Conservation (phyloP, 2,113 vertebrate species). For the Micronycteris hirsuta region DNA sequence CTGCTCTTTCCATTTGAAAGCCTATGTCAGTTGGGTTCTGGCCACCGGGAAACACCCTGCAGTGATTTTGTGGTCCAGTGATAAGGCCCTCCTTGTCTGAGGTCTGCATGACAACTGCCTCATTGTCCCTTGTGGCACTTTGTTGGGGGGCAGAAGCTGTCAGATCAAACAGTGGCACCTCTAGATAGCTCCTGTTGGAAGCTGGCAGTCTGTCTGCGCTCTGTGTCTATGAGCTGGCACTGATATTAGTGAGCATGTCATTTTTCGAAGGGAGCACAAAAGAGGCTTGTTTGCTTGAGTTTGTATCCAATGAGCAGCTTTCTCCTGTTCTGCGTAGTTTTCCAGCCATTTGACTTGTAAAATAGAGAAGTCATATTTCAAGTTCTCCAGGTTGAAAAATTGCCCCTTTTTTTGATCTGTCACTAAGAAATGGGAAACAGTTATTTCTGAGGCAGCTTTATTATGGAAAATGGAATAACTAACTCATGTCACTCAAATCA, state of each 20-base stretch:
- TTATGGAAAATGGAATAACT: slow-evolving; percentile 65
- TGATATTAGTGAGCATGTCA: slow-evolving; percentile 23
- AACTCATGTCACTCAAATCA: slow-evolving; percentile 58
- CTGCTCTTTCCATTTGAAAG: slow-evolving; percentile 20
- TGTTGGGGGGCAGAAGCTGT: not conserved
- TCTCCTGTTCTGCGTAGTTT: slow-evolving; percentile 53
- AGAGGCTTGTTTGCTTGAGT: slow-evolving; percentile 44
- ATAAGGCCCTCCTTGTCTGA: not conserved
- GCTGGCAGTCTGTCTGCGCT: not conserved
- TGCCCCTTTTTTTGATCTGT: slow-evolving; percentile 51
- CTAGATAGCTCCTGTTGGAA: not conserved
- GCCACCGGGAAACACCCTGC: not conserved
- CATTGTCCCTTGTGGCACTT: not conserved
- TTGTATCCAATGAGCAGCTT: slow-evolving; percentile 60
- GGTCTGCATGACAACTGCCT: not conserved
- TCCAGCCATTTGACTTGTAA: slow-evolving; percentile 35
- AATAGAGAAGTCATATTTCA: slow-evolving; percentile 64
- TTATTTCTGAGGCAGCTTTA: slow-evolving; percentile 62
- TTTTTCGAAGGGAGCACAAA: slow-evolving; percentile 44
- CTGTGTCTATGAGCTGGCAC: not conserved
- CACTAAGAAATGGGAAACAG: slow-evolving; percentile 50
- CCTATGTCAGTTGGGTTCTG: not conserved
- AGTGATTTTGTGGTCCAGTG: not conserved
- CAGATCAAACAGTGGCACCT: not conserved
- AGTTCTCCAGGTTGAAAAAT: slow-evolving; percentile 62